A percentile compares a stretch with the other conserved stretches of the same genome.
Evolutionary conservation across 2,113 vertebrate genomes (phyloP).

Genomic region (Scalopus aquaticus): DNA sequence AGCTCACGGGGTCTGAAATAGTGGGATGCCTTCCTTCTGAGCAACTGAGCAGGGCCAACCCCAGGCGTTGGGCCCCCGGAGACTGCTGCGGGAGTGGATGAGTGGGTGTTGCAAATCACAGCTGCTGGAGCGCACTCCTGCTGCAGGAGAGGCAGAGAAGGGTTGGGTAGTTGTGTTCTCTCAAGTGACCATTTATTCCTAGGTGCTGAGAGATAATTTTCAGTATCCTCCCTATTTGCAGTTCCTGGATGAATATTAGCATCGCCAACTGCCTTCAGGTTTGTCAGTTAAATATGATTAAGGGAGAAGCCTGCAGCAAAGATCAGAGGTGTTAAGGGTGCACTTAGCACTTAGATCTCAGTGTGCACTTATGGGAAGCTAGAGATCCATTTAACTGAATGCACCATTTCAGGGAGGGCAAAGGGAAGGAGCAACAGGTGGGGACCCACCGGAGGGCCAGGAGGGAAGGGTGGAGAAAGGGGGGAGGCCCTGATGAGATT

Average conservation of each 20-base stretch:
- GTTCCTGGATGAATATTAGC: constrained; percentile 24
- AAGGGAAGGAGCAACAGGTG: neutral
- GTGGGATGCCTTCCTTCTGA: neutral
- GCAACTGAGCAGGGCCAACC: neutral
- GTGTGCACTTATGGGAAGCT: constrained; percentile 4
- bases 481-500: neutral
- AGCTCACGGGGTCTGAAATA: neutral
- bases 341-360: constrained; percentile 53
- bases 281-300: constrained; percentile 62
- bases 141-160: neutral
- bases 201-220: constrained; percentile 37
- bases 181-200: neutral
- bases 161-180: neutral
- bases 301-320: constrained; percentile 33
- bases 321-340: constrained; percentile 54
- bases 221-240: neutral
- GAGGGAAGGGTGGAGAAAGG: too few relatives aligned
- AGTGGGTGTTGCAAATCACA: neutral
- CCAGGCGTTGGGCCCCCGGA: neutral
- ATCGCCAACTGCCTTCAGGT: constrained; percentile 17
- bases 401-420: neutral
- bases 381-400: neutral
- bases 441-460: too few relatives aligned
- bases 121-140: neutral
- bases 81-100: neutral